Evolutionary conservation across 2,888 invertebrate species (phyloP).

Genomic region (Drosophila infuscata): DNA sequence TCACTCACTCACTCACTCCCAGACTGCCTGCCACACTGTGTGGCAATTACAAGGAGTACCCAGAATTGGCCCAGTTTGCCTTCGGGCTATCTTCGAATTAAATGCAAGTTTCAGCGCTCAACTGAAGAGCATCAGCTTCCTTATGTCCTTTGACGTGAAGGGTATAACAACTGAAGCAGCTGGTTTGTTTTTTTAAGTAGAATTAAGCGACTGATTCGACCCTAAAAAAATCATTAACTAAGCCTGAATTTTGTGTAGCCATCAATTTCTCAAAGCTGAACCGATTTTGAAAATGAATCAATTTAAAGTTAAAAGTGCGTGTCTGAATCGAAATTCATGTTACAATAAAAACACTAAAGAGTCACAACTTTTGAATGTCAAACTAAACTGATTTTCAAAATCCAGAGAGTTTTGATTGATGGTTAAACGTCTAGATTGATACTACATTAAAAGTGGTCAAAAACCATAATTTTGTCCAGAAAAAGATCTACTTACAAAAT

Average conservation of each 20-base stretch:
- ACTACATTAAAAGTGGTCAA: not conserved
- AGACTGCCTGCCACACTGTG: slow-evolving; percentile 28
- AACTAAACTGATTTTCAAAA: not conserved
- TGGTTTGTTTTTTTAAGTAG: not conserved
- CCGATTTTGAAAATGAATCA: not conserved
- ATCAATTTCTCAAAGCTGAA: not conserved
- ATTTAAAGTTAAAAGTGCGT: not conserved
- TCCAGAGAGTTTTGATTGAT: not conserved
- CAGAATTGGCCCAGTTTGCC: slow-evolving; percentile 44
- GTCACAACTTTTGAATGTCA: not conserved
- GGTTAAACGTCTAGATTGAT: not conserved
- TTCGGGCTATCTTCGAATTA: slow-evolving; percentile 33
- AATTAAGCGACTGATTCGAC: not conserved
- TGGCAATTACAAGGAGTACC: slow-evolving; percentile 76
- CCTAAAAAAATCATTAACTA: too few species aligned
- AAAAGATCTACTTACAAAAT: too few species aligned
- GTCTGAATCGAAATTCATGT: not conserved
- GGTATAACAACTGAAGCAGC: slow-evolving; percentile 3
- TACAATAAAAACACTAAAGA: too few species aligned
- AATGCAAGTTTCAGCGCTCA: slow-evolving; percentile 32
- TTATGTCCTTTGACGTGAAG: slow-evolving; percentile 35
- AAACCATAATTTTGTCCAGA: too few species aligned
- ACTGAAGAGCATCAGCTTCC: slow-evolving; percentile 27
- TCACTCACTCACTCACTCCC: slow-evolving; percentile 4
- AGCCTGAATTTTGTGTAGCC: not conserved